Percentiles rank a stretch among this genome's conserved stretches.
phyloP scores from a whole-genome alignment of 2,888 invertebrate species.

The Phaedon cochleariae region DNA sequence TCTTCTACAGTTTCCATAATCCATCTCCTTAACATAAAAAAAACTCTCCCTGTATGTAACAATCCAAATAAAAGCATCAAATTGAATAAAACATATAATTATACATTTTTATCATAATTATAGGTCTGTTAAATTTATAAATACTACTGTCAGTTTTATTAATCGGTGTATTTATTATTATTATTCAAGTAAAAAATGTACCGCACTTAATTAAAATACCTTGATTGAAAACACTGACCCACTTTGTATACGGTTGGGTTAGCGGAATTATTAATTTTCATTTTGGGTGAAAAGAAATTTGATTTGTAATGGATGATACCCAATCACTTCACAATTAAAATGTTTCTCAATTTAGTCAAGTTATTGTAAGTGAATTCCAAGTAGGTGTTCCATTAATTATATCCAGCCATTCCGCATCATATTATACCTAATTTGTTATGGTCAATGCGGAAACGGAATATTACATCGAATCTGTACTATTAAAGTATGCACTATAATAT shows the following conservation, averaged over 20 bases:
- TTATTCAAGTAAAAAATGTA: no score
- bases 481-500: slow-evolving; percentile 8
- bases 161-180: no score
- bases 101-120: no score
- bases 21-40: no score
- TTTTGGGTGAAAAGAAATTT: background rate
- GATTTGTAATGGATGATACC: background rate
- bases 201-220: no score
- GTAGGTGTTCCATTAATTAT: background rate
- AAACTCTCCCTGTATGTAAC: no score
- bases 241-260: background rate
- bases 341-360: background rate
- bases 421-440: slow-evolving; percentile 15
- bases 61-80: no score
- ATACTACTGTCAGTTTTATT: no score
- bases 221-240: background rate
- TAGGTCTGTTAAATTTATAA: no score
- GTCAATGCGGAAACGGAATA: slow-evolving; percentile 17
- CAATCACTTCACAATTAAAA: background rate
- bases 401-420: background rate
- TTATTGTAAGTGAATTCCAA: background rate
- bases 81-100: no score
- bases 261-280: background rate
- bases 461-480: background rate
- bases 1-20: no score